A percentile compares a stretch with the other conserved stretches of the same genome.
These are phyloP conservation scores for Rattus rattus DNA, from an alignment of 2,113 vertebrate species.

Conservation along the genomic window DNA sequence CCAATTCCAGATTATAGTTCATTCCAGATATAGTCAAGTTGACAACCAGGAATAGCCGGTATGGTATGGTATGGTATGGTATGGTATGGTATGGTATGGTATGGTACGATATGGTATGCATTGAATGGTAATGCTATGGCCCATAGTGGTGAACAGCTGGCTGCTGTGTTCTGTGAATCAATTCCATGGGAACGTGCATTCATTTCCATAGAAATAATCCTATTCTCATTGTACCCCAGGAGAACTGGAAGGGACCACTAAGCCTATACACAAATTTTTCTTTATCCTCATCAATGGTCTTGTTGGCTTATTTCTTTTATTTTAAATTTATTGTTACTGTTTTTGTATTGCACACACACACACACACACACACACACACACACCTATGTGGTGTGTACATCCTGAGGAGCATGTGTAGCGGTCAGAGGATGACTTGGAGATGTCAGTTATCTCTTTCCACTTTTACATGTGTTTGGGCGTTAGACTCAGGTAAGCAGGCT, in stretches of 20 bases:
- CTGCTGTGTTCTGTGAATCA: not conserved
- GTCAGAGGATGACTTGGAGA: not conserved
- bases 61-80: too few relatives aligned
- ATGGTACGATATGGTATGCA: too few relatives aligned
- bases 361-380: too few relatives aligned
- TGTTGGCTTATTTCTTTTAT: not conserved
- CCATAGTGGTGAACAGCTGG: not conserved
- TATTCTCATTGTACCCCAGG: not conserved
- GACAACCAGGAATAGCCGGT: too few relatives aligned
- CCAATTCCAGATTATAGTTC: too few relatives aligned
- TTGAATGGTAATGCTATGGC: too few relatives aligned
- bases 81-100: too few relatives aligned
- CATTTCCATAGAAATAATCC: not conserved
- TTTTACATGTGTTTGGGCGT: not conserved
- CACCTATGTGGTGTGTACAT: not conserved
- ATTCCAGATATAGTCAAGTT: too few relatives aligned
- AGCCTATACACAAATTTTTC: constrained; percentile 7
- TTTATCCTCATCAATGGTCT: not conserved
- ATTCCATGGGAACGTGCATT: not conserved
- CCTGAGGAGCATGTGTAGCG: not conserved
- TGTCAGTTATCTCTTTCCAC: not conserved
- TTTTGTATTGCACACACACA: not conserved
- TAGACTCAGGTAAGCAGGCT: not conserved
- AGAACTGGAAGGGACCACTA: not conserved
- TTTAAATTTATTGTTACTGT: not conserved